Evolutionary conservation across 2,888 invertebrate genomes (phyloP), one percentile per base, ranked within the genome.

Genomic region (Dimorphilus gyrociliatus): DNA sequence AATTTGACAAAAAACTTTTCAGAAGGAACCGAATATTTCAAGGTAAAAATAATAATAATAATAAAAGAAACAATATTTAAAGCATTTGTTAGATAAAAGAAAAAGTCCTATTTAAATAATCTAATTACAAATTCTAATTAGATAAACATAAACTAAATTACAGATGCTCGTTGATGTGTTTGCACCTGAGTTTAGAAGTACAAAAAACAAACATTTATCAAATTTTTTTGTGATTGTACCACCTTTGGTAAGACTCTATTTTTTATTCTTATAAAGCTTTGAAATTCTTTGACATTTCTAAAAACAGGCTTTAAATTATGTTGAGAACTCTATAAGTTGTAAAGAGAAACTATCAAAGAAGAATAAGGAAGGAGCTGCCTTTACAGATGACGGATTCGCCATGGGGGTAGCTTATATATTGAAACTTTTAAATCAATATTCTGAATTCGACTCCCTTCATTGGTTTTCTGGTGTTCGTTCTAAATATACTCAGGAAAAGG

Each of bases 301-400:
- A n/a, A n/a, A n/a, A n/a, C n/a, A n/a, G n/a, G n/a, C n/a, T 1
- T 70, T 94, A 35, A 94, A 90, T 63, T 92, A 81, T 64, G 76
- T 94, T 15, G 90, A 97, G 51, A 78, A 92, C 58, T 78, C 85
- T 46, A 74, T 92, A 38, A 72, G 77, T 26, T 79, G 81, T 39
- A 90, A 90, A 56, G 88, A 92, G 50, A 81, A 81, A 60, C 74
- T 94, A 63, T 78, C 75, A 37, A 88, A 88, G 56, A 85, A 84
- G 55, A 80, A 80, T 54, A 80, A 78, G 65, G 69, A 70, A 10
- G 82, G 81, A 10, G 80, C 84, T 28, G 76, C 84, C 1, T 88
- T 97, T 55, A 88, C 90, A 8, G 94, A 97, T 62, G 97, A 97
- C 63, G 97, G 97, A 10, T 94, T 97, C 66, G 81, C 88, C 3